Evolutionary conservation across 2,113 vertebrate species (phyloP).

Genomic region (Perca fluviatilis): DNA sequence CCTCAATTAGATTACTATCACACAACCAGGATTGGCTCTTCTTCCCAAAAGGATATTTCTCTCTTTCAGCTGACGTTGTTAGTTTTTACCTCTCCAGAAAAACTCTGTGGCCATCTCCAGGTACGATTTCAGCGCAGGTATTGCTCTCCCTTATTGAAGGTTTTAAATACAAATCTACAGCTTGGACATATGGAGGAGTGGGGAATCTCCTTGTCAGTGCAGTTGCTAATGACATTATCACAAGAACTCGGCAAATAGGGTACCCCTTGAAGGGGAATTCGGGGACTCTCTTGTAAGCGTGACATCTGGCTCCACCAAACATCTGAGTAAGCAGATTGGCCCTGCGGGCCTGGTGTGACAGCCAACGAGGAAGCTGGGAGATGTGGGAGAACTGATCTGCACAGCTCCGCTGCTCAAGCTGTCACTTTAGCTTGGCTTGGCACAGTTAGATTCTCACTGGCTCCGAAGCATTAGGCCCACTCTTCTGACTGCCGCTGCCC

Average conservation of each 20-base stretch:
- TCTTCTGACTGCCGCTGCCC: constrained; percentile 71
- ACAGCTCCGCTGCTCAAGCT: constrained; percentile 73
- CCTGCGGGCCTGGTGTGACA: constrained; percentile 76
- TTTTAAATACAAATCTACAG: constrained; percentile 38
- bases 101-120: constrained; percentile 27
- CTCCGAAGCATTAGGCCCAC: constrained; percentile 67
- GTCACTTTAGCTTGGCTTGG: constrained; percentile 79
- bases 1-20: constrained; percentile 69
- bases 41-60: constrained; percentile 35
- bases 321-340: constrained; percentile 82
- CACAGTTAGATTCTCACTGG: constrained; percentile 67
- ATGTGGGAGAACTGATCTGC: constrained; percentile 72
- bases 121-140: constrained; percentile 1
- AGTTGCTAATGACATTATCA: constrained; percentile 67
- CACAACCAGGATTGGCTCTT: constrained; percentile 50
- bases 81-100: constrained; percentile 25
- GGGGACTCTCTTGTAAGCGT: constrained; percentile 60
- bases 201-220: constrained; percentile 44
- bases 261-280: constrained; percentile 62
- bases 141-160: constrained; percentile 25
- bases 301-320: constrained; percentile 80
- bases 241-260: constrained; percentile 60
- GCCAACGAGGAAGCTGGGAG: constrained; percentile 73
- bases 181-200: constrained; percentile 37
- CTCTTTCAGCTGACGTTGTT: constrained; percentile 45